Base-by-base conservation (phyloP, 2,113 vertebrate species). In the Trogon surrucura region DNA sequence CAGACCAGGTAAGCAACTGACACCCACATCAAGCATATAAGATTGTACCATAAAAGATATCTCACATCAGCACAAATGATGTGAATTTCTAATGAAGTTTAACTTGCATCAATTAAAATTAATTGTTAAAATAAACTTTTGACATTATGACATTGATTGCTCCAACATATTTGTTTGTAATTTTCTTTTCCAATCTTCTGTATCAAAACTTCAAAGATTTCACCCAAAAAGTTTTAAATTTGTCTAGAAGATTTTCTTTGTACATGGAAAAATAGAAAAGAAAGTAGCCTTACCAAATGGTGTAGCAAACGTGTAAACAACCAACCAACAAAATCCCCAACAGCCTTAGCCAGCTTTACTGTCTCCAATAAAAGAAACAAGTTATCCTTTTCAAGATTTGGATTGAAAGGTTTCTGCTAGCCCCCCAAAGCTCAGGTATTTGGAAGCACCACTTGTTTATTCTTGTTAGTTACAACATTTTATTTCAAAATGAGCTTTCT, bases 51-150 rank as follows among this genome's bases (percentile, higher is more conserved):
- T 29, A 65, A 67, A 23, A 62, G 78, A 90, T 9, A 80, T 36
- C 61, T 71, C 69, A 91, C 47, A 83, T 85, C 45, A 91, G 44
- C 92, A 67, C 41, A 58, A 81, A 64, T 82, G 38, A 80, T 44
- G 81, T 15, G n/a, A 87, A 67, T 86, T 89, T 51, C 51, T 92
- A 86, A 89, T 65, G 41, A 89, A 5, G 7, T 36, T 84, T 66
- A 94, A 79, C 25, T 92, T 91, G 50, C 67, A 91, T 81, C 70
- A 89, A 93, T 93, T 73, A 88, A 95, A 84, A 82, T 92, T 48
- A 82, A 64, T 50, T 58, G n/a, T 80, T 85, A 78, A 77, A 77
- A 87, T 84, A 85, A 94, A 56, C 27, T 54, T 70, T 62, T 73
- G 50, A 62, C 73, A 30, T 93, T 94, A 88, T 5, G 7, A 82